A percentile compares a stretch with the other conserved stretches of the same genome.
These are phyloP conservation scores for Sebastes fasciatus DNA, from an alignment of 2,113 vertebrate species.

Conservation along the genomic window DNA sequence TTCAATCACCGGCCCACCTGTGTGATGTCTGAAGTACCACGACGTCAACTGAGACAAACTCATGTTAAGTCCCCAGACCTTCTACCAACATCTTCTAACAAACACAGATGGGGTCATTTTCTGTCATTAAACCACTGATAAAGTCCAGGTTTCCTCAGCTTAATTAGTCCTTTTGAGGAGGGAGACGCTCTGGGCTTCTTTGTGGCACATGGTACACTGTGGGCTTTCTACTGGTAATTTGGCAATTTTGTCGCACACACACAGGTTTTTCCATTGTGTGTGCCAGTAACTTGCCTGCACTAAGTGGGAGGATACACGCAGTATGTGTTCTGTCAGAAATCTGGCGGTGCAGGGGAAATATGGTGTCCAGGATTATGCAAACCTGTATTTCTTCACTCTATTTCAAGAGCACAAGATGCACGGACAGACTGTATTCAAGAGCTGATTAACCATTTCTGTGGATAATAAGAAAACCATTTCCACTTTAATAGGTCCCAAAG, in stretches of 20 bases:
- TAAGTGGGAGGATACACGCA: background rate
- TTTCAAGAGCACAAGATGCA: background rate
- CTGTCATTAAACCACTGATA: background rate
- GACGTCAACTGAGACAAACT: background rate
- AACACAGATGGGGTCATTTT: background rate
- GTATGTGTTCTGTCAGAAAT: background rate
- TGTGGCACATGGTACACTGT: background rate
- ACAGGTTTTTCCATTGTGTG: slow-evolving; percentile 42
- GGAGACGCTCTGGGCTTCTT: background rate
- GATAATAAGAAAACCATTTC: background rate
- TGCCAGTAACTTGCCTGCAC: slow-evolving; percentile 42
- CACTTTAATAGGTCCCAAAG: background rate
- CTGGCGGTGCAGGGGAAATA: background rate
- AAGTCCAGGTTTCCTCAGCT: background rate
- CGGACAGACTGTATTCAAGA: background rate
- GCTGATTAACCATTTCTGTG: background rate
- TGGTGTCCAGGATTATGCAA: background rate
- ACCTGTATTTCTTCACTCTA: background rate
- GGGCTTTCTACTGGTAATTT: slow-evolving; percentile 28
- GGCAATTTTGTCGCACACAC: slow-evolving; percentile 27
- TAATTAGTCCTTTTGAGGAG: background rate
- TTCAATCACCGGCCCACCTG: no score
- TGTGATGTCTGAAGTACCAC: background rate
- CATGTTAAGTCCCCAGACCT: background rate
- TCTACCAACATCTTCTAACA: background rate